Conservation (phyloP, 2,113 vertebrate genomes). For the Grammomys surdaster region DNA sequence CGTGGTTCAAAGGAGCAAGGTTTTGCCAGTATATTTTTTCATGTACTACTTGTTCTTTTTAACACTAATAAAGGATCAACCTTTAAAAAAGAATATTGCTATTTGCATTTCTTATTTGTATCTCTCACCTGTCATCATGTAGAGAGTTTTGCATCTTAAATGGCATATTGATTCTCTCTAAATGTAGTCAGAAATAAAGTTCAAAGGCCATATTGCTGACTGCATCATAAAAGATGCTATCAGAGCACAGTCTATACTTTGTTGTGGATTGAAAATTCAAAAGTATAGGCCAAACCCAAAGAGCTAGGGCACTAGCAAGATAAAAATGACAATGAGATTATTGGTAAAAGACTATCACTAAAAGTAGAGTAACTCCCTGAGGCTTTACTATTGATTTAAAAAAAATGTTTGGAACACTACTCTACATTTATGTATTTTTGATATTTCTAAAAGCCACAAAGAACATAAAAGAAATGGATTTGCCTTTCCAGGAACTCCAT, state of each 20-base stretch:
- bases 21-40: neutral
- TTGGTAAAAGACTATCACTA: neutral
- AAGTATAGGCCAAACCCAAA: neutral
- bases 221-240: neutral
- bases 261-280: conserved; percentile 4
- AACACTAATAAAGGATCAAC: neutral
- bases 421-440: neutral
- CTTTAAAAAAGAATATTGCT: neutral
- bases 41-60: neutral
- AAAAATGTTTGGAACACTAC: neutral
- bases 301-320: neutral
- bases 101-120: neutral
- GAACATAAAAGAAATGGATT: neutral
- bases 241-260: neutral
- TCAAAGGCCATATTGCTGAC: neutral
- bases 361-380: neutral
- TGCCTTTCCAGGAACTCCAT: neutral
- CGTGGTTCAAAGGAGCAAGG: neutral
- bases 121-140: neutral
- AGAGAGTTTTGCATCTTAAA: neutral
- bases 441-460: neutral
- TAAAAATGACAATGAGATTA: conserved; percentile 2
- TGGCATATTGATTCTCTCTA: neutral
- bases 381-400: conserved; percentile 30
- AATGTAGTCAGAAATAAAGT: neutral